Percentiles rank a stretch among this genome's conserved stretches.
Conservation (phyloP, 2,797 vertebrate species). For the Pristis pectinata region DNA sequence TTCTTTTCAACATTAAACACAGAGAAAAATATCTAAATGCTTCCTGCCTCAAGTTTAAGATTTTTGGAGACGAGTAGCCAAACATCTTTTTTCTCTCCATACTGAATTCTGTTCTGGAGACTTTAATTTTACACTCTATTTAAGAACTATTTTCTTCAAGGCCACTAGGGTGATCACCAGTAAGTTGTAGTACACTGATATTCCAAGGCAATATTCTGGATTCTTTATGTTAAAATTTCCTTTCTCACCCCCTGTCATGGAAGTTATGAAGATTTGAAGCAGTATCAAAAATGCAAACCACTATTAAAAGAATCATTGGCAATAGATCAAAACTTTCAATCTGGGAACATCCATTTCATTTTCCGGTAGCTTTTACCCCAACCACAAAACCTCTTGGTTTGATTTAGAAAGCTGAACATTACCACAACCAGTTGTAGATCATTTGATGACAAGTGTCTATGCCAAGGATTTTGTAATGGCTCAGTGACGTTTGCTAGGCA, state of each 20-base stretch:
- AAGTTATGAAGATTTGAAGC: background rate
- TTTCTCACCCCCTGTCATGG: background rate
- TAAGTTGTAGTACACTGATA: too few relatives aligned
- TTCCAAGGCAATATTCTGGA: background rate
- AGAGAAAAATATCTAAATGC: too few relatives aligned
- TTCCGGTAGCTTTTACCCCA: background rate
- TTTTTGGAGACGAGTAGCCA: too few relatives aligned
- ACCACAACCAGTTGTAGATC: background rate
- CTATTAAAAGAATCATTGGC: background rate
- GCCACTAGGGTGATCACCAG: too few relatives aligned
- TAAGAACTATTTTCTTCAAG: too few relatives aligned
- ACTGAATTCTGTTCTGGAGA: too few relatives aligned
- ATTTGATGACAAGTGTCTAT: background rate
- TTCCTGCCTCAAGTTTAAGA: too few relatives aligned
- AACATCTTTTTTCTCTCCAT: too few relatives aligned
- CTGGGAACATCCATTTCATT: background rate
- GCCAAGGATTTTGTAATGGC: background rate
- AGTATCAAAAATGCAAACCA: background rate
- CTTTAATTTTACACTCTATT: too few relatives aligned
- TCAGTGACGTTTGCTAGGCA: background rate
- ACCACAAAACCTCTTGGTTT: background rate
- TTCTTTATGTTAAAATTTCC: background rate
- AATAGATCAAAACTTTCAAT: background rate
- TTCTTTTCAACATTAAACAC: too few relatives aligned
- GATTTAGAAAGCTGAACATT: background rate